Percentiles rank a stretch among this genome's conserved stretches.
These are phyloP conservation scores for Cordilura impudica DNA, from an alignment of 2,888 invertebrate genomes.

Conservation along the genomic window DNA sequence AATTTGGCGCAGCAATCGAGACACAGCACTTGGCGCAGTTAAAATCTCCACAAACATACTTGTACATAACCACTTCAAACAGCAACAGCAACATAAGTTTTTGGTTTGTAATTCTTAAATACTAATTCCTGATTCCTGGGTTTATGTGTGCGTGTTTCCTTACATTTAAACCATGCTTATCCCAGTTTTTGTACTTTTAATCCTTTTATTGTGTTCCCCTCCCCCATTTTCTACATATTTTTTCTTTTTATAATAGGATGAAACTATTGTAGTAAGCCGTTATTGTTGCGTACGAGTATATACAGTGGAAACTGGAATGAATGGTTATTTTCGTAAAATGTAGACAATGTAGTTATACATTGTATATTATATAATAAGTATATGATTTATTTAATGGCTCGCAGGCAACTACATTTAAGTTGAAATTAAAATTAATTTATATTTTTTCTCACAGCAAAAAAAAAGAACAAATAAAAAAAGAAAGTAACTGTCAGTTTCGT, in stretches of 20 bases:
- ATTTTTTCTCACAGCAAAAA: too few species aligned
- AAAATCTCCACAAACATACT: too few species aligned
- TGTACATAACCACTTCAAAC: conserved; percentile 4
- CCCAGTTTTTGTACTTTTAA: conserved; percentile 7
- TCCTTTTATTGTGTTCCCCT: conserved; percentile 28
- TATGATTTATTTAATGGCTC: too few species aligned
- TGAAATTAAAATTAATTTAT: too few species aligned
- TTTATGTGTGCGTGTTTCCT: background rate
- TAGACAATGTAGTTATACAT: too few species aligned
- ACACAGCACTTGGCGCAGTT: background rate
- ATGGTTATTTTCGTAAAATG: too few species aligned
- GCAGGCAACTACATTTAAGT: too few species aligned
- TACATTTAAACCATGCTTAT: background rate
- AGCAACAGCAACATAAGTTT: conserved; percentile 31
- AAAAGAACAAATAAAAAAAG: too few species aligned
- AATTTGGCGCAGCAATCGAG: conserved; percentile 34
- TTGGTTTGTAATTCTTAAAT: conserved; percentile 34
- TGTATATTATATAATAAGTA: too few species aligned
- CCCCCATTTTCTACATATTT: background rate
- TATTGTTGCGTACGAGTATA: background rate
- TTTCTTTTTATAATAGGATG: conserved; percentile 3
- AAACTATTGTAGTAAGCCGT: background rate
- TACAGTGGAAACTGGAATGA: background rate
- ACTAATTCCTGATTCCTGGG: conserved; percentile 24
- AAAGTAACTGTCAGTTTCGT: too few species aligned